A percentile compares a stretch with the other conserved stretches of the same genome.
phyloP scores from a whole-genome alignment of 2,113 vertebrate genomes.

The Orycteropus afer region DNA sequence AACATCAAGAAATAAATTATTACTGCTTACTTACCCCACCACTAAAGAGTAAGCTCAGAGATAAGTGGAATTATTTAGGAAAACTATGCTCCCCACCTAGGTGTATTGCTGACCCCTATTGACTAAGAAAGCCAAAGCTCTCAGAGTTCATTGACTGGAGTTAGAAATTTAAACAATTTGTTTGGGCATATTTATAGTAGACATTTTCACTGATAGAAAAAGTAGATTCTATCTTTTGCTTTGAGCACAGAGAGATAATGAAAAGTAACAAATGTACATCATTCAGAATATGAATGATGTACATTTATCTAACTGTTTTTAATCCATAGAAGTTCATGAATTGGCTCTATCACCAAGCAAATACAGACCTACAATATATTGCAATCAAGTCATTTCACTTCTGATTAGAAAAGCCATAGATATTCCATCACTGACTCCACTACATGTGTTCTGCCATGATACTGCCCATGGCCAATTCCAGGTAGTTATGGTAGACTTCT shows the following conservation, averaged over 20 bases:
- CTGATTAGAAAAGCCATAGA: neutral
- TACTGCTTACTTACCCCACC: neutral
- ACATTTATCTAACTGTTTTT: neutral
- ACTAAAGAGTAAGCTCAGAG: neutral
- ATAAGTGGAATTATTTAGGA: neutral
- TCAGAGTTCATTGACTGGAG: neutral
- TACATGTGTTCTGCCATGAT: too few relatives aligned
- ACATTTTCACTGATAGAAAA: conserved; percentile 5
- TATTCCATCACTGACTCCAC: neutral
- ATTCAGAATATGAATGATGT: neutral
- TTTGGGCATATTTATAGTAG: neutral
- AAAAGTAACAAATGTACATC: neutral
- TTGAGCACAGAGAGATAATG: neutral
- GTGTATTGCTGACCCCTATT: neutral
- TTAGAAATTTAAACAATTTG: neutral
- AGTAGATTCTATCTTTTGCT: neutral
- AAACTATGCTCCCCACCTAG: neutral
- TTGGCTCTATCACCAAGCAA: neutral
- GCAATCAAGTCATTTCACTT: too few relatives aligned
- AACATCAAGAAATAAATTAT: neutral
- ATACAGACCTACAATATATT: neutral
- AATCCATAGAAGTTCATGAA: neutral
- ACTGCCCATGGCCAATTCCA: neutral
- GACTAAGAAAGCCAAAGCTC: neutral
- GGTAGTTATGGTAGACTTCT: neutral